Evolutionary conservation across 2,888 invertebrate genomes (phyloP).

Genomic region (Agrochola lota): DNA sequence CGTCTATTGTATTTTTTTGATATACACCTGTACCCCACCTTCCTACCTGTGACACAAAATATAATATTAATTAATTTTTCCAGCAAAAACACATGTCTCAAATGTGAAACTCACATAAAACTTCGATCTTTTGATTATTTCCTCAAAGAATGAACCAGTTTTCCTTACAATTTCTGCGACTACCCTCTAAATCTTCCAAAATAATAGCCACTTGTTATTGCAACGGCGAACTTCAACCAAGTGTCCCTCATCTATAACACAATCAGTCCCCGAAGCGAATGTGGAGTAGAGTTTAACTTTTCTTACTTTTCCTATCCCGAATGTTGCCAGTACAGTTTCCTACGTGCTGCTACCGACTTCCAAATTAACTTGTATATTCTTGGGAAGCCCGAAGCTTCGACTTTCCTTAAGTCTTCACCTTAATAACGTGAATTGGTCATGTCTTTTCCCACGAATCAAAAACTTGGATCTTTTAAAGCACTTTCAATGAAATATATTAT

Average conservation of each 20-base stretch:
- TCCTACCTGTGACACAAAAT: too few relatives aligned
- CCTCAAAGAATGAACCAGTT: neutral
- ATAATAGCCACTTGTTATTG: slow-evolving; percentile 9
- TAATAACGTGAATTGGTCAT: slow-evolving; percentile 59
- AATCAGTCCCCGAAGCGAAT: slow-evolving; percentile 36
- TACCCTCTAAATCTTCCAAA: neutral
- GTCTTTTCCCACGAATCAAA: slow-evolving; percentile 54
- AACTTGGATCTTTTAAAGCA: slow-evolving; percentile 47
- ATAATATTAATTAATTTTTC: too few relatives aligned
- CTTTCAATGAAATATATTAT: slow-evolving; percentile 43
- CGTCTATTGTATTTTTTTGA: too few relatives aligned
- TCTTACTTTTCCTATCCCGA: slow-evolving; percentile 14
- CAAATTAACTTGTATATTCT: slow-evolving; percentile 66
- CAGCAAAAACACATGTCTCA: too few relatives aligned
- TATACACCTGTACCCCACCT: too few relatives aligned
- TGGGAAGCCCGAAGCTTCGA: slow-evolving; percentile 16
- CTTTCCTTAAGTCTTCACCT: slow-evolving; percentile 40
- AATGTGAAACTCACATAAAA: too few relatives aligned
- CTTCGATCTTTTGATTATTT: neutral
- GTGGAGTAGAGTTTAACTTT: slow-evolving; percentile 21
- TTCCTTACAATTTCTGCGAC: neutral
- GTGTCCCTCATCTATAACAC: slow-evolving; percentile 34
- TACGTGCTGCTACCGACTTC: slow-evolving; percentile 57
- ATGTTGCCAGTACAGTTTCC: slow-evolving; percentile 51
- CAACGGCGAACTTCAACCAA: neutral